Base-by-base conservation (phyloP, 92 coral and sea anemone genomes). In the Umimayanthus chanpuru region DNA sequence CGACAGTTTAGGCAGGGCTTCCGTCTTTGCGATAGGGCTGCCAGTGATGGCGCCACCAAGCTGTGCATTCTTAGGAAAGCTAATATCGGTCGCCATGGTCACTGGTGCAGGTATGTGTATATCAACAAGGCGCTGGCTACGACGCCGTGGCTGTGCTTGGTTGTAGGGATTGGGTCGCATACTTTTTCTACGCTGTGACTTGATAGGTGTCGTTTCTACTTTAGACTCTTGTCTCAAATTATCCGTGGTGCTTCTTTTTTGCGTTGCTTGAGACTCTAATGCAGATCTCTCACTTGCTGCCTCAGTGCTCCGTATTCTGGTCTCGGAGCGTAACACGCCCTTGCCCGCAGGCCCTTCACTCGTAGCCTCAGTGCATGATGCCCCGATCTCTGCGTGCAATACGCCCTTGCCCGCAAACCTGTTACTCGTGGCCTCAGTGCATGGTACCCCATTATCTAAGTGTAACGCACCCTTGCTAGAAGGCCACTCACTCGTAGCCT, bases 131-230 rank as follows among this genome's bases (percentile, higher is more conserved):
- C 73, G 85, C 78, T 32, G 30, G 64, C 78, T 83, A 70, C 65
- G 77, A 39, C 77, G 56, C 43, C 78, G 70, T 11, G 77, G 67
- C 78, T 28, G 87, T 40, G 78, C 47, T 43, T 70, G 30, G 8
- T 83, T 83, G 47, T 83, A 83, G 66, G 87, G 87, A 20, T 71
- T 73, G 39, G 65, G 87, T 15, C 87, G 76, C 8, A 28, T 9
- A 55, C 87, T 83, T 83, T 83, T 83, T 14, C 87, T 68, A 4
- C 87, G 79, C 9, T 56, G 73, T 32, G 44, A 8, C 15, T 72
- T 83, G 28, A 53, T 0, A 6, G 65, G 36, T 12, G 77, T 21
- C 30, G 6, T 50, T 43, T 41, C 87, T 49, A 70, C 76, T 7
- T 47, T 38, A 41, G 86, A 41, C 15, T 14, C 36, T 47, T 83